These are phyloP conservation scores for Spatulosminthurus flaviceps DNA, from an alignment of 2,888 invertebrate genomes.

Conservation along the genomic window DNA sequence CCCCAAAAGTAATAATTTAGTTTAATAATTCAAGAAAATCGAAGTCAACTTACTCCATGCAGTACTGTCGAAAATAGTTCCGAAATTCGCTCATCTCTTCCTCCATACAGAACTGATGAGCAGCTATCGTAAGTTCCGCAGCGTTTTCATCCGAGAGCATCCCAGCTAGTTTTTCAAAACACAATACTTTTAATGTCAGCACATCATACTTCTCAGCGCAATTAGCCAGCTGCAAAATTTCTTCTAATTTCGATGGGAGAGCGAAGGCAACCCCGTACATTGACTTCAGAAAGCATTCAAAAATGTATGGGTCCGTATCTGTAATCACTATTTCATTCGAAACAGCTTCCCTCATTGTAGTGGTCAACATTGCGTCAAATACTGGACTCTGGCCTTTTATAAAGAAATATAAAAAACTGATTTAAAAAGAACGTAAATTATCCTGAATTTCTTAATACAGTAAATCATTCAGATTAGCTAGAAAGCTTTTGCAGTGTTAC, in stretches of 20 bases:
- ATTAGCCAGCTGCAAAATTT: neutral
- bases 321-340: neutral
- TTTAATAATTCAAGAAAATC: no score
- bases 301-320: neutral
- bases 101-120: neutral
- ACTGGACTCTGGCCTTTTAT: constrained; percentile 18
- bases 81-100: no score
- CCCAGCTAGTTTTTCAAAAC: neutral
- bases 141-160: neutral
- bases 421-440: no score
- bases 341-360: neutral
- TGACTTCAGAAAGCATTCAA: neutral
- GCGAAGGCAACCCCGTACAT: neutral
- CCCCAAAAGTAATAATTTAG: no score
- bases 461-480: no score
- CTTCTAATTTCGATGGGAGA: neutral
- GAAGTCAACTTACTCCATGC: no score
- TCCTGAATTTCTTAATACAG: no score
- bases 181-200: neutral
- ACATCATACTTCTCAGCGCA: constrained; percentile 20
- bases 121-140: neutral
- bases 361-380: neutral
- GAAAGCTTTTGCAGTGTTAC: no score
- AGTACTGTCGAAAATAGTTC: no score
- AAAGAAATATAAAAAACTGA: no score